Evolutionary conservation across 2,888 invertebrate genomes (phyloP).

Genomic region (Eugnorisma glareosa): DNA sequence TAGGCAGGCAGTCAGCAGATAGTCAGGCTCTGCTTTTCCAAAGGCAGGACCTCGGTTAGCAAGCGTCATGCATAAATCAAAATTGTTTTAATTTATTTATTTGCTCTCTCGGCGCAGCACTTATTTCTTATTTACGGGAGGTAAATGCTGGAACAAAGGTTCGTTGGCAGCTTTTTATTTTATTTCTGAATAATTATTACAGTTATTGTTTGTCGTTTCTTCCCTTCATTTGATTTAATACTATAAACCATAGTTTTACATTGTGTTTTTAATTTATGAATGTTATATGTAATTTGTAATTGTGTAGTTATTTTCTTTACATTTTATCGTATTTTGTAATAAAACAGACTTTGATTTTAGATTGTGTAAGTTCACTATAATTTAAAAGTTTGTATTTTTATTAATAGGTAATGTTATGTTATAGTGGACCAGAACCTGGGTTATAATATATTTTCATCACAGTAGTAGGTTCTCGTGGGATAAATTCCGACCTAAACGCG

Average conservation of each 20-base stretch:
- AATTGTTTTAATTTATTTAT: slow-evolving; percentile 55
- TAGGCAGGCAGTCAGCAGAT: neutral
- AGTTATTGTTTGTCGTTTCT: slow-evolving; percentile 13
- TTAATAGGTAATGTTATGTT: neutral
- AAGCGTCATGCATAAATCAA: slow-evolving; percentile 50
- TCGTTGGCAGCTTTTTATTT: slow-evolving; percentile 22
- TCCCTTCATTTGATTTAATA: neutral
- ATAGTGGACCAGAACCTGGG: neutral
- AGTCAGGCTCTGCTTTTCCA: neutral
- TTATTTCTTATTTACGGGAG: slow-evolving; percentile 40
- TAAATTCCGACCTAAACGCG: neutral
- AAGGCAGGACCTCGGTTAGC: slow-evolving; percentile 4
- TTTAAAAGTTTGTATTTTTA: neutral
- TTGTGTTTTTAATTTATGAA: neutral
- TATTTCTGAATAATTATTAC: slow-evolving; percentile 24
- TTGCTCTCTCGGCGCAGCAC: slow-evolving; percentile 33
- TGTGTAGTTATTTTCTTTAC: neutral
- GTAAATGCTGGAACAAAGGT: slow-evolving; percentile 28
- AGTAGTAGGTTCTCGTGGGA: neutral
- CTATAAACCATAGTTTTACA: neutral
- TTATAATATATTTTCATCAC: neutral
- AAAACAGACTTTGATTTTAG: neutral
- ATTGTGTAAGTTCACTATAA: neutral
- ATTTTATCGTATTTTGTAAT: neutral
- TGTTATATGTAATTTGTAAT: neutral